Conservation (phyloP, 23 tunicate genomes). For the Diplosoma virens region DNA sequence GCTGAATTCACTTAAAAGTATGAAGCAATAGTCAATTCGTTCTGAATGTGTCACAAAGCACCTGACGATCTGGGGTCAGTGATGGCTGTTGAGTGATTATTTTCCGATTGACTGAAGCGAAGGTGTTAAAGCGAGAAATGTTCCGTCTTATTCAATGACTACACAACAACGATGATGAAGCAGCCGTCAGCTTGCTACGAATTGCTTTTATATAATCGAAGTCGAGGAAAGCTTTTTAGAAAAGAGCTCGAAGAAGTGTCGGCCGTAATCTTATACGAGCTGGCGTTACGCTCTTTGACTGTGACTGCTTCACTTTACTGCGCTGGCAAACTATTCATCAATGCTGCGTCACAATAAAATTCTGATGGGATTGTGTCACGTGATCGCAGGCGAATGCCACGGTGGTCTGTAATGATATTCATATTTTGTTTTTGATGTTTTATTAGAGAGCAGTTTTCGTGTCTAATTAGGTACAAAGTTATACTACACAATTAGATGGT, state of each 20-base stretch:
- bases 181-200: too few species aligned
- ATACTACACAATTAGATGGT: too few species aligned
- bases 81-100: not conserved
- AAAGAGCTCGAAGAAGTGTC: not conserved
- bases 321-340: not conserved
- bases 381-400: too few species aligned
- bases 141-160: not conserved
- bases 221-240: not conserved
- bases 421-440: too few species aligned
- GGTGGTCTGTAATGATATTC: too few species aligned
- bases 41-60: not conserved
- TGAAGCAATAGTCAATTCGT: not conserved
- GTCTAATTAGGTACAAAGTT: too few species aligned
- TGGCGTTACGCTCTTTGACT: conserved; percentile 15
- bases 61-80: not conserved
- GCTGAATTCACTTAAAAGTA: too few species aligned
- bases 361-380: not conserved
- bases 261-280: not conserved
- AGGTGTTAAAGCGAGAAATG: conserved; percentile 23
- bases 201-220: not conserved
- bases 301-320: not conserved
- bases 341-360: not conserved
- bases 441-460: too few species aligned
- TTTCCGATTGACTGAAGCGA: not conserved
- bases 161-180: not conserved